Evolutionary conservation across 1,140 invertebrate genomes (phyloP).

Genomic region (Drosophila azteca): DNA sequence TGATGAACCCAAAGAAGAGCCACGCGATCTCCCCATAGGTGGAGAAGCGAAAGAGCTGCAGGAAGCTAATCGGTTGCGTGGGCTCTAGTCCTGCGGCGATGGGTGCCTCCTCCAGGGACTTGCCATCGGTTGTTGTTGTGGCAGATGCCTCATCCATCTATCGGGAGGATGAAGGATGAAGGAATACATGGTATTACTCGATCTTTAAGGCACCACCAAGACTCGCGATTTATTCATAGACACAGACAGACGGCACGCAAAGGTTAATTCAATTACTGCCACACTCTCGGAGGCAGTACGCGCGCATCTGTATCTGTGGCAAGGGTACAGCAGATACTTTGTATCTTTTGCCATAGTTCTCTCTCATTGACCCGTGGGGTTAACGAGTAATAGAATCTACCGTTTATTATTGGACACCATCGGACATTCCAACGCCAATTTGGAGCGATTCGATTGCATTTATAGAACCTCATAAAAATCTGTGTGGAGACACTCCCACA

Average conservation of each 20-base stretch:
- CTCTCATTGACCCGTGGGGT: conserved; percentile 63
- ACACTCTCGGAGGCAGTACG: conserved; percentile 10
- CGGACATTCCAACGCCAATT: background rate
- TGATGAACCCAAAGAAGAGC: conserved; percentile 85
- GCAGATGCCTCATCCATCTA: conserved; percentile 60
- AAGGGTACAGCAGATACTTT: conserved; percentile 29
- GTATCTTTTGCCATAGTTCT: conserved; percentile 39
- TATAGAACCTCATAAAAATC: background rate
- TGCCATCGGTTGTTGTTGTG: conserved; percentile 58
- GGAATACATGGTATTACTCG: background rate
- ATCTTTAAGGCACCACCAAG: background rate
- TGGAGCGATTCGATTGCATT: conserved; percentile 8
- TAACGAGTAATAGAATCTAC: conserved; percentile 59
- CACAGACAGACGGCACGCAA: conserved; percentile 13
- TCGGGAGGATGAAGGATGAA: no score
- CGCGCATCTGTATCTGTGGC: conserved; percentile 21
- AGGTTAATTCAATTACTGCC: conserved; percentile 29
- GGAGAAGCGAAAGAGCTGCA: conserved; percentile 86
- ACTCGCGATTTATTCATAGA: conserved; percentile 15
- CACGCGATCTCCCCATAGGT: conserved; percentile 86
- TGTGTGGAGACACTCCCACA: background rate
- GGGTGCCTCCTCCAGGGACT: conserved; percentile 56
- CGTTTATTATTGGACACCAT: conserved; percentile 33
- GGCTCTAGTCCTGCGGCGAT: conserved; percentile 65
- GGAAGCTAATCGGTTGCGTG: conserved; percentile 64